Conservation (phyloP, 2,888 invertebrate species). For the Spilarctia lutea region DNA sequence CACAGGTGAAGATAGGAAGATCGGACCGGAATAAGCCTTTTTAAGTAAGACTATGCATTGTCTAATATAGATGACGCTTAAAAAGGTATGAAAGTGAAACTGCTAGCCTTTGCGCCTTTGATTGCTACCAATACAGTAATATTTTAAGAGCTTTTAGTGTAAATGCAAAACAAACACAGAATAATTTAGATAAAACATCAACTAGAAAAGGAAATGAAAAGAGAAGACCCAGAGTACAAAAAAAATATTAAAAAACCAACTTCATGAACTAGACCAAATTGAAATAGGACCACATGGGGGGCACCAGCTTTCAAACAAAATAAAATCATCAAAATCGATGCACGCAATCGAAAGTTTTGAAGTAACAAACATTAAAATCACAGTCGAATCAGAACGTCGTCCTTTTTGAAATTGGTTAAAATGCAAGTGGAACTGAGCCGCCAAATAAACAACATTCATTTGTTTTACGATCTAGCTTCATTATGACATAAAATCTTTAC, state of each 20-base stretch:
- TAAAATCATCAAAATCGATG: no score
- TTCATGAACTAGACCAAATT: no score
- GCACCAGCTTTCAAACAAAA: no score
- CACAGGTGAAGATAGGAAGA: neutral
- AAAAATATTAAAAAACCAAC: no score
- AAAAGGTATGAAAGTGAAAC: neutral
- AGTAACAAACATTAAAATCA: no score
- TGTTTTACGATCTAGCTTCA: slow-evolving; percentile 11
- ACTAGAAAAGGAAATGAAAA: no score
- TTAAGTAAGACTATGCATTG: neutral
- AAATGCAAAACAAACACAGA: neutral
- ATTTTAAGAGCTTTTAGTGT: neutral
- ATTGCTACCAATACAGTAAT: neutral
- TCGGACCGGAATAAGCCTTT: neutral
- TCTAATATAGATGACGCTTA: neutral
- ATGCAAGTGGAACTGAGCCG: neutral
- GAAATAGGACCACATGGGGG: no score
- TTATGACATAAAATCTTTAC: slow-evolving; percentile 25
- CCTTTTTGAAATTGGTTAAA: neutral
- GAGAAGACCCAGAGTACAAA: no score
- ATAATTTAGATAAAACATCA: neutral
- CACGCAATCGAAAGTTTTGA: no score
- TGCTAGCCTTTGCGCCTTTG: neutral
- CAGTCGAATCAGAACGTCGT: no score
- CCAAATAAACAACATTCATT: slow-evolving; percentile 22